Evolutionary conservation across 2,888 invertebrate genomes (phyloP).

Genomic region (Hipparchia sbordonii): DNA sequence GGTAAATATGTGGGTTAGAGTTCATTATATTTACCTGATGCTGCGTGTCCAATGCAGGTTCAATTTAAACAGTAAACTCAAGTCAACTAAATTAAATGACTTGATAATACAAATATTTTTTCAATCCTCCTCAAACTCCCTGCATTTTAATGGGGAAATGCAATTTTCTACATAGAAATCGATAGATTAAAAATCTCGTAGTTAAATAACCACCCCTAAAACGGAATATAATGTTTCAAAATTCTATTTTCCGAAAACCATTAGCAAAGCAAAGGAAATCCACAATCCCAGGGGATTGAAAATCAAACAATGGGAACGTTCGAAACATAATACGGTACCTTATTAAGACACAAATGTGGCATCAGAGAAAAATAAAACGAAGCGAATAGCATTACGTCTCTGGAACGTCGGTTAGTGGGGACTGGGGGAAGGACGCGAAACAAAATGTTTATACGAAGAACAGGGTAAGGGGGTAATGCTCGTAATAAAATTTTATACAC

Average conservation of each 20-base stretch:
- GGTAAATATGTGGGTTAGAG: conserved; percentile 49
- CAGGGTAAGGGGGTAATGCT: conserved; percentile 73
- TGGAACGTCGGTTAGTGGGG: neutral
- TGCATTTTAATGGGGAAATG: conserved; percentile 50
- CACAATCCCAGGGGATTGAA: conserved; percentile 71
- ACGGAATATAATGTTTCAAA: conserved; percentile 53
- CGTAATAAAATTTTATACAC: conserved; percentile 81
- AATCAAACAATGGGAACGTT: conserved; percentile 73
- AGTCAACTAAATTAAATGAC: conserved; percentile 31
- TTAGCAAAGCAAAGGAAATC: conserved; percentile 67
- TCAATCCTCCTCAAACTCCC: conserved; percentile 35
- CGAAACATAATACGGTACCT: conserved; percentile 74
- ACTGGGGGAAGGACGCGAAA: conserved; percentile 46
- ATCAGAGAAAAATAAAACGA: conserved; percentile 72
- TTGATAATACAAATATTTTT: conserved; percentile 64
- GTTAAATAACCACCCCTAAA: conserved; percentile 12
- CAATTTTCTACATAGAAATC: conserved; percentile 11
- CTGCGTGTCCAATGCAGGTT: conserved; percentile 58
- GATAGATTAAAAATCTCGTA: conserved; percentile 2
- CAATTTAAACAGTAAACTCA: conserved; percentile 53
- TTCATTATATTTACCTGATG: conserved; percentile 55
- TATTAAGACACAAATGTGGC: conserved; percentile 79
- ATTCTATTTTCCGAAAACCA: conserved; percentile 61
- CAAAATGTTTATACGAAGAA: conserved; percentile 74
- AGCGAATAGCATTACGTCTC: conserved; percentile 50